Conservation (phyloP, 2,888 invertebrate genomes). For the Drosophila eohydei region DNA sequence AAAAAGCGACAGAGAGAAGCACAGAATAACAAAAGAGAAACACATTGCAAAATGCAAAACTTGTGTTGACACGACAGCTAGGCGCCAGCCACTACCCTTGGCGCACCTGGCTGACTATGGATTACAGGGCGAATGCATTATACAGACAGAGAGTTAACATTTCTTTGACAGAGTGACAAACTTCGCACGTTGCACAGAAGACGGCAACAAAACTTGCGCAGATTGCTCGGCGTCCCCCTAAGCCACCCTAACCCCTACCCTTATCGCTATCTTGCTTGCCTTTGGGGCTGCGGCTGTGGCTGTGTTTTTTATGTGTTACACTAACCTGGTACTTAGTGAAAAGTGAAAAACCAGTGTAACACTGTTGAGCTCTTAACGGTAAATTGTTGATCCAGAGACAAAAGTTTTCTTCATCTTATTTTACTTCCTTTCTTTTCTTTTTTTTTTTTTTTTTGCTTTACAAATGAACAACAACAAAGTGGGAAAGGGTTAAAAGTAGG, state of each 20-base stretch:
- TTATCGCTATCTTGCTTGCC: background rate
- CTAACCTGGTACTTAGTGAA: slow-evolving; percentile 75
- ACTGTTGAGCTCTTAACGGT: slow-evolving; percentile 75
- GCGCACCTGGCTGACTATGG: slow-evolving; percentile 37
- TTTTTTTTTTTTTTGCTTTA: slow-evolving; percentile 10
- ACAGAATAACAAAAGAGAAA: slow-evolving; percentile 50
- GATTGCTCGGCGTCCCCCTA: slow-evolving; percentile 40
- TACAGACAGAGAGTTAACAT: slow-evolving; percentile 50
- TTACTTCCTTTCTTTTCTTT: background rate
- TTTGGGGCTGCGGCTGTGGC: slow-evolving; percentile 36
- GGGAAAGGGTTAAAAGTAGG: slow-evolving; percentile 28
- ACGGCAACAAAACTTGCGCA: slow-evolving; percentile 62
- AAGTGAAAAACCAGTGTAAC: slow-evolving; percentile 77
- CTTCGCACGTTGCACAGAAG: slow-evolving; percentile 73
- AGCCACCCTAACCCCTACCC: background rate
- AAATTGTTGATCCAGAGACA: slow-evolving; percentile 75
- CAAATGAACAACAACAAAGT: slow-evolving; percentile 68
- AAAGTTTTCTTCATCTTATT: slow-evolving; percentile 38
- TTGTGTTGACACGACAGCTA: slow-evolving; percentile 71
- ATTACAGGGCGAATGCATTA: slow-evolving; percentile 59
- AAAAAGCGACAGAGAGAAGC: background rate
- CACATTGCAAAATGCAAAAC: slow-evolving; percentile 73
- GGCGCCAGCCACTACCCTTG: slow-evolving; percentile 25
- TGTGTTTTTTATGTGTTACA: slow-evolving; percentile 67
- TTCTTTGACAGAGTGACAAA: slow-evolving; percentile 73